Conservation (phyloP, 2,888 invertebrate species). For the Papilio gigon region DNA sequence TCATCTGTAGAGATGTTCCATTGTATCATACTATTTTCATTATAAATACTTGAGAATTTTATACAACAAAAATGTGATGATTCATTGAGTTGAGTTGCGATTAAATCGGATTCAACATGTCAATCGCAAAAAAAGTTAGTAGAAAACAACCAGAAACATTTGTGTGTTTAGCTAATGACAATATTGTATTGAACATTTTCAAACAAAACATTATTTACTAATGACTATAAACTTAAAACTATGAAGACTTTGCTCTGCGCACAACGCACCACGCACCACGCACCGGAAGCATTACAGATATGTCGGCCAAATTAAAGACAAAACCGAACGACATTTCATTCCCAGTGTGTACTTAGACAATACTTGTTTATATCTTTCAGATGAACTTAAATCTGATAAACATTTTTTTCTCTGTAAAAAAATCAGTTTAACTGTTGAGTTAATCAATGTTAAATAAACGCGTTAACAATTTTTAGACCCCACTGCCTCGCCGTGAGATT, state of each 20-base stretch:
- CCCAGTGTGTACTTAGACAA: background rate
- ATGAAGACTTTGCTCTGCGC: background rate
- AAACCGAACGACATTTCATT: background rate
- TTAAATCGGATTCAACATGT: background rate
- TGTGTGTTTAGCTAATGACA: background rate
- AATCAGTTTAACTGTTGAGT: too few relatives aligned
- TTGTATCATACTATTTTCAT: too few relatives aligned
- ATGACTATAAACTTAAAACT: conserved; percentile 9
- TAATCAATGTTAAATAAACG: too few relatives aligned
- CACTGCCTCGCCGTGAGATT: too few relatives aligned
- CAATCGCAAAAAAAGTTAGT: background rate
- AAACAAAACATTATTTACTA: background rate
- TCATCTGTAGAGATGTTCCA: background rate
- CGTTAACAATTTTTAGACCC: background rate
- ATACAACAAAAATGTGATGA: too few relatives aligned
- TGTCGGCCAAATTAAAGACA: background rate
- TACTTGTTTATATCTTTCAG: too few relatives aligned
- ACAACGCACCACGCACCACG: background rate
- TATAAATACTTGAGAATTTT: too few relatives aligned
- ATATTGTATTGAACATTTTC: background rate
- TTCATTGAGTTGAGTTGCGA: too few relatives aligned
- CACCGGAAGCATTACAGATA: background rate
- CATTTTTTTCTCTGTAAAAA: too few relatives aligned
- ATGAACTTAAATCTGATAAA: too few relatives aligned
- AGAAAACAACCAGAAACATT: background rate